Evolutionary conservation across 2,888 invertebrate genomes (phyloP), one percentile per base, ranked within the genome.

Genomic region (Spicauda simplicius): DNA sequence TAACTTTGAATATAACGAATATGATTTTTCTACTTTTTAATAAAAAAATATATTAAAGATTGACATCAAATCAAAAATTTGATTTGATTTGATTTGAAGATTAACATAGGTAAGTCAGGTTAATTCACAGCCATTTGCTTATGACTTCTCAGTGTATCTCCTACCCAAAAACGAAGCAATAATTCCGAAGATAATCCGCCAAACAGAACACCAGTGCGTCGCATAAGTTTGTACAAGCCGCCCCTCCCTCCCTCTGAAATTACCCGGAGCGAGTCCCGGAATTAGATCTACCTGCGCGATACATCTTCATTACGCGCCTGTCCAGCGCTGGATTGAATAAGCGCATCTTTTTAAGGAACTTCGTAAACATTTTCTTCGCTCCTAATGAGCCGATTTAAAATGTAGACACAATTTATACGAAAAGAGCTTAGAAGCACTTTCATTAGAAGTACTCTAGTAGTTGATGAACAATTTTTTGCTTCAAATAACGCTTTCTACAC

Each of bases 221-320:
- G 16, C 57, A 8, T 25, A 10, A 33, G 45, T 14, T 25, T 1
- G 12, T 20, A 45, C 11, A 20, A 41, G n/a, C 14, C 16, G 48
- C 48, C 48, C 48, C 41, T 1, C 16, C 57, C 41, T 37, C 16
- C 20, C 18, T 16, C 54, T 52, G 37, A 63, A 54, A 55, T 54
- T 45, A 45, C 41, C 62, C 54, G 55, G 11, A 4, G 37, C 37
- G 33, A 50, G 25, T 45, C 25, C 18, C 62, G 62, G 62, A 68
- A 63, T 68, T 59, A 64, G 59, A 41, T 62, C 59, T 63, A 63
- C 68, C 63, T 68, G 63, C 56, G 56, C 63, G 62, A 64, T 68
- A 64, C 55, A 54, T 64, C 67, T 68, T 68, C 67, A 68, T 68
- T 62, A 68, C 52, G 61, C 37, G 57, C 41, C 55, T 54, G 55